These are phyloP conservation scores for Anguilla rostrata DNA, from an alignment of 2,113 vertebrate genomes.

Conservation along the genomic window DNA sequence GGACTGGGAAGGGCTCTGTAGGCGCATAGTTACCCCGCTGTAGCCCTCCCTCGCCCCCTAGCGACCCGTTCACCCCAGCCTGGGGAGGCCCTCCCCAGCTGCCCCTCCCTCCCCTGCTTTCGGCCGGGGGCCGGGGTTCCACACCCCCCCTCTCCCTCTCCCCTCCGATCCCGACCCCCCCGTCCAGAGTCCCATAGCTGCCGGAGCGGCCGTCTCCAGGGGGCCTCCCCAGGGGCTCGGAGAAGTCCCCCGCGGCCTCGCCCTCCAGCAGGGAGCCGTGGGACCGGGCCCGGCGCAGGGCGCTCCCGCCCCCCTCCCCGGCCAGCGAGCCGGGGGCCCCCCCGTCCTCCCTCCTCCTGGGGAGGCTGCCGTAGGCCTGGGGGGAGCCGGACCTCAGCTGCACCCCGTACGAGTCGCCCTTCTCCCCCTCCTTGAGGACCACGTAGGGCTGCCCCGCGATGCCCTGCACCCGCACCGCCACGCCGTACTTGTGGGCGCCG, in stretches of 20 bases:
- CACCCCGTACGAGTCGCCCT: conserved; percentile 87
- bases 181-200: conserved; percentile 56
- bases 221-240: conserved; percentile 56
- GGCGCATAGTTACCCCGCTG: not conserved
- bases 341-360: conserved; percentile 45
- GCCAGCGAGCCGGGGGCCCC: conserved; percentile 31
- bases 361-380: conserved; percentile 64
- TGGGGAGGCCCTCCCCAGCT: conserved; percentile 40
- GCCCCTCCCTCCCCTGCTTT: conserved; percentile 29
- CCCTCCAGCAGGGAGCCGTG: conserved; percentile 78
- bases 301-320: conserved; percentile 43
- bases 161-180: conserved; percentile 43
- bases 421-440: conserved; percentile 86
- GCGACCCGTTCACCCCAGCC: conserved; percentile 47
- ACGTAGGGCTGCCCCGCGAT: conserved; percentile 92
- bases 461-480: conserved; percentile 89
- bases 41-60: conserved; percentile 33
- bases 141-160: conserved; percentile 44
- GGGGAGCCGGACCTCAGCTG: conserved; percentile 62
- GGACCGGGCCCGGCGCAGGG: conserved; percentile 77
- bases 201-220: conserved; percentile 71
- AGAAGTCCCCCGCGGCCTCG: conserved; percentile 53
- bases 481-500: conserved; percentile 77
- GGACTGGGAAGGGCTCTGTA: conserved; percentile 18
- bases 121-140: conserved; percentile 43